Percentiles rank a stretch among this genome's conserved stretches.
Evolutionary conservation across 1,140 invertebrate genomes (phyloP).

Genomic region (Phymorhynchus buccinoides): DNA sequence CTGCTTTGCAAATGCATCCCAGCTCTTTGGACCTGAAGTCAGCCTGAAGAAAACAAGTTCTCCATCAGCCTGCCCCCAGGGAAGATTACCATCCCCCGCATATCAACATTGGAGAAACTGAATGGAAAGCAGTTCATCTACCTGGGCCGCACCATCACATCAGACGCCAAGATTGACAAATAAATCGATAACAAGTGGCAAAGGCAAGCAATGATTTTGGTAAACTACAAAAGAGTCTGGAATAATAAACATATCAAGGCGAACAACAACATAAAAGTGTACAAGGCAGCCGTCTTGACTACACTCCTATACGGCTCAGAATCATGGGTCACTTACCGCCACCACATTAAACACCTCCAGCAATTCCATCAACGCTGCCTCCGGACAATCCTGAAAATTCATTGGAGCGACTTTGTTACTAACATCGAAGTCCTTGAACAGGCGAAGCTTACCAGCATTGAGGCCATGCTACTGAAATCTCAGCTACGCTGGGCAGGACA

Average conservation of each 20-base stretch:
- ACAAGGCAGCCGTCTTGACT: constrained; percentile 34
- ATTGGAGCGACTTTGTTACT: too few species aligned
- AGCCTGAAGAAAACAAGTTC: neutral
- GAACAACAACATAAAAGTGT: constrained; percentile 32
- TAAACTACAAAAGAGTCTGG: constrained; percentile 19
- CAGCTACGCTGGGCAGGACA: constrained; percentile 31
- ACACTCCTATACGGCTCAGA: constrained; percentile 35
- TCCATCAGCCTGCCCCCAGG: constrained; percentile 31
- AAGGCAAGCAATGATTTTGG: constrained; percentile 17
- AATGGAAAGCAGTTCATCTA: constrained; percentile 34
- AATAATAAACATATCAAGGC: constrained; percentile 34
- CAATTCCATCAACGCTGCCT: too few species aligned
- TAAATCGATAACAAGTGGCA: constrained; percentile 29
- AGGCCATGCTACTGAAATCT: neutral
- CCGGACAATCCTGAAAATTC: too few species aligned
- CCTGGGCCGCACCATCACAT: constrained; percentile 26
- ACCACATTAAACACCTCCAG: constrained; percentile 12
- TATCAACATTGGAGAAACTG: neutral
- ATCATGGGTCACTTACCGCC: constrained; percentile 35
- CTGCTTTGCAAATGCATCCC: constrained; percentile 20
- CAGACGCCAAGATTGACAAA: constrained; percentile 29
- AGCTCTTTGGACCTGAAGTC: neutral
- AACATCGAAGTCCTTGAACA: constrained; percentile 8
- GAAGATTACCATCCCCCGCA: neutral
- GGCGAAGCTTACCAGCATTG: constrained; percentile 2